phyloP scores from a whole-genome alignment of 2,888 invertebrate genomes.

The Chouioia cunea region DNA sequence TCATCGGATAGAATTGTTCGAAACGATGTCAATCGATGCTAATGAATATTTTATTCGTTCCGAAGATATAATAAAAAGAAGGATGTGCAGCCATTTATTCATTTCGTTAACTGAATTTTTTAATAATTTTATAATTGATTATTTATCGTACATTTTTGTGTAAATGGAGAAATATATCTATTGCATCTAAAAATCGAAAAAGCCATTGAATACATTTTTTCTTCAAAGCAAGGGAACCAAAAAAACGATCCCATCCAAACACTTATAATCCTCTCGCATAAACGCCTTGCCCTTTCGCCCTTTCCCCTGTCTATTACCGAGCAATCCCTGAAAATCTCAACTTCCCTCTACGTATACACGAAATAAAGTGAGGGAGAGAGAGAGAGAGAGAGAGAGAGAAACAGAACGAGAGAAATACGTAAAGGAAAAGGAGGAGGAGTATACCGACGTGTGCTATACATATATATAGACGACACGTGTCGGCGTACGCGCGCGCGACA shows the following conservation, averaged over 20 bases:
- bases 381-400: neutral
- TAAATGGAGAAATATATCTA: no score
- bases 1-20: no score
- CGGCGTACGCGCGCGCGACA: slow-evolving; percentile 37
- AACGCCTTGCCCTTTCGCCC: slow-evolving; percentile 5
- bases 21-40: no score
- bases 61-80: no score
- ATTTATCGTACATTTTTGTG: no score
- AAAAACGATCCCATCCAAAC: slow-evolving; percentile 5
- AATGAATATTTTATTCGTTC: no score
- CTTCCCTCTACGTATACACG: slow-evolving; percentile 7
- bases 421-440: slow-evolving; percentile 39
- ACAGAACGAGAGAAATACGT: neutral
- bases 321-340: slow-evolving; percentile 16
- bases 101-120: no score
- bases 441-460: no score
- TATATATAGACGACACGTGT: slow-evolving; percentile 33
- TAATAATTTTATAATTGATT: no score
- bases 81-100: no score
- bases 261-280: slow-evolving; percentile 18
- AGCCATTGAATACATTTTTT: neutral
- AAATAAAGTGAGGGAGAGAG: slow-evolving; percentile 2
- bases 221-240: slow-evolving; percentile 2
- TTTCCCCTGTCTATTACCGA: slow-evolving; percentile 28
- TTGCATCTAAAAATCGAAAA: no score